Evolutionary conservation across 2,797 vertebrate genomes (phyloP).

Genomic region (Melanotaenia parkinsoni): DNA sequence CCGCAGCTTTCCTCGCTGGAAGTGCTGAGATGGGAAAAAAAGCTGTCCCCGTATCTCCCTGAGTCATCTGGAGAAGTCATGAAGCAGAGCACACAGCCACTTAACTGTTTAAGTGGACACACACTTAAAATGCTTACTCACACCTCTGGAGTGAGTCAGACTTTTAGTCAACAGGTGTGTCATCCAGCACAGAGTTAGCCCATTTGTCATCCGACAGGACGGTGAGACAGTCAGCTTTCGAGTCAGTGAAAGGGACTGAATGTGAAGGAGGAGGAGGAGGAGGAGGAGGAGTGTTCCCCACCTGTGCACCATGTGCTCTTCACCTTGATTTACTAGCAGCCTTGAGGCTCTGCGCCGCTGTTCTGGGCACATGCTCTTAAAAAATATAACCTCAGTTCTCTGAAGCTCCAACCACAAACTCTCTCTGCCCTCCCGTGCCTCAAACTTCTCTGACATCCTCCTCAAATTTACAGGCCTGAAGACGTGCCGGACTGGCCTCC

Average conservation of each 20-base stretch:
- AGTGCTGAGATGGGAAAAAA: conserved; percentile 14
- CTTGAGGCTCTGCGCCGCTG: conserved; percentile 47
- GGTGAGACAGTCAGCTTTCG: conserved; percentile 26
- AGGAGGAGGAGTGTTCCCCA: conserved; percentile 45
- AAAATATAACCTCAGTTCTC: conserved; percentile 62
- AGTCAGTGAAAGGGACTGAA: conserved; percentile 29
- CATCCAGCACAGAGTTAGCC: conserved; percentile 40
- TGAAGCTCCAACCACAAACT: conserved; percentile 59
- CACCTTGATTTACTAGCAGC: conserved; percentile 70
- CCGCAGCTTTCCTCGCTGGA: conserved; percentile 4
- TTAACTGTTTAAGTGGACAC: conserved; percentile 79
- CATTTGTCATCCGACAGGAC: conserved; percentile 47
- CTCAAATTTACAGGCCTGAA: conserved; percentile 65
- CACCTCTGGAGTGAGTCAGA: conserved; percentile 32
- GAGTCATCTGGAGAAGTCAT: conserved; percentile 70
- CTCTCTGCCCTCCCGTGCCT: conserved; percentile 51
- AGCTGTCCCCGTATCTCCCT: conserved; percentile 57
- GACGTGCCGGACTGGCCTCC: conserved; percentile 54
- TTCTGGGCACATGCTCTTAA: conserved; percentile 65
- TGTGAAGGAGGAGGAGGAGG: conserved; percentile 31
- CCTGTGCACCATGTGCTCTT: conserved; percentile 74
- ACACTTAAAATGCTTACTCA: conserved; percentile 71
- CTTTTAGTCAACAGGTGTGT: conserved; percentile 59
- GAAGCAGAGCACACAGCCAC: conserved; percentile 67
- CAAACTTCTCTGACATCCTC: conserved; percentile 46